Evolutionary conservation across 2,797 vertebrate species (phyloP), one percentile per base, ranked within the genome.

Genomic region (Molossus molossus): DNA sequence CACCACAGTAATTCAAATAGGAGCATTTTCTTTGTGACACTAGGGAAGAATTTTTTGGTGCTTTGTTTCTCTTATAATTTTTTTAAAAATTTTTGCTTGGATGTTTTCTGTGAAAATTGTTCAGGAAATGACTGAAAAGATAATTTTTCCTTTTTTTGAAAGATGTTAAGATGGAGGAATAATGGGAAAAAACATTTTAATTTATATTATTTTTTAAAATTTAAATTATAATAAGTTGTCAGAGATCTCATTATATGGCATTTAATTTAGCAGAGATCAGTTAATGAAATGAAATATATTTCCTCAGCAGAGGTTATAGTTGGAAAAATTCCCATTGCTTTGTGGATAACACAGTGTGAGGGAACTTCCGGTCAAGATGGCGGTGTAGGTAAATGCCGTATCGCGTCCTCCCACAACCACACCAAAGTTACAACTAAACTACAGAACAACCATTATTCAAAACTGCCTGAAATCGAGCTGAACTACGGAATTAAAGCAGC

Each of bases 271-370:
- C 2, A 33, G 14, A 9, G 58, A 15, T 93, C 45, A 82, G n/a
- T 72, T 94, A 80, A 60, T 94, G 83, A 93, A 88, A 69, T 81
- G 76, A 48, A 94, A 21, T 83, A 11, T 45, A 48, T 87, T 94
- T 84, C 48, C 20, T 94, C 20, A 91, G 23, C 15, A 90, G 27
- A 90, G 23, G 18, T 91, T 73, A 55, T 29, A 94, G 72, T 75
- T 76, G 77, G 14, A 67, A 25, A 75, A 72, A 37, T 91, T 90
- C 25, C 23, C 17, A 4, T 77, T 95, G 69, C 50, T 90, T 90
- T 92, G 62, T 92, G 45, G 57, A 65, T 90, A 25, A 45, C 55
- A 77, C 65, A 85, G 5, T 93, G 57, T 87, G 33, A 33, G 33
- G 33, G 33, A 33, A 33, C 33, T 33, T 33, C 33, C 33, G 33